Conservation (phyloP, 2,797 vertebrate genomes). For the Apodemus agrarius region DNA sequence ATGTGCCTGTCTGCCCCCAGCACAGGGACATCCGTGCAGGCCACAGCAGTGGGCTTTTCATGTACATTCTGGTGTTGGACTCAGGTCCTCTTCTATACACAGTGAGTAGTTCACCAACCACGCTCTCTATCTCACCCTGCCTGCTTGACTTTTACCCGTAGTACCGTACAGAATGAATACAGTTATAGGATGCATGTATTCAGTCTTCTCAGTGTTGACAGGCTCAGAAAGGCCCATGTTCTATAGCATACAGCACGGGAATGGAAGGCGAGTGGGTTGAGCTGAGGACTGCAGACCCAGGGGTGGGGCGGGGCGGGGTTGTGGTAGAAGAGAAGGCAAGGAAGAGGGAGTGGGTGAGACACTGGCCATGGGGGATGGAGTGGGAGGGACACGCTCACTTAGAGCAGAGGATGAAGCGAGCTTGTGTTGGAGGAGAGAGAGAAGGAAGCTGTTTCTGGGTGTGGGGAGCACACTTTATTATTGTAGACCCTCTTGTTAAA, state of each 20-base stretch:
- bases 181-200: not conserved
- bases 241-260: not conserved
- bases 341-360: not conserved
- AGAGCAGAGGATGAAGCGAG: not conserved
- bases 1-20: not conserved
- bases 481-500: not conserved
- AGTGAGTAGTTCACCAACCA: not conserved
- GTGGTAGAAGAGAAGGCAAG: not conserved
- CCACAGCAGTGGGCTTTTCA: not conserved
- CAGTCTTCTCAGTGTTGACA: not conserved
- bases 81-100: not conserved
- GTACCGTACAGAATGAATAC: not conserved
- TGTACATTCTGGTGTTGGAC: not conserved
- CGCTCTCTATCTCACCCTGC: not conserved
- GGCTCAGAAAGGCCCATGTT: not conserved
- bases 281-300: not conserved
- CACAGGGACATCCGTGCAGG: not conserved
- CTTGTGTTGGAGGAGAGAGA: not conserved
- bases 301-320: not conserved
- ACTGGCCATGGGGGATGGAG: not conserved
- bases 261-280: conserved; percentile 31
- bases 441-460: not conserved
- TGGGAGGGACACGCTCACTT: rapidly evolving
- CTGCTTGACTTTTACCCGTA: not conserved
- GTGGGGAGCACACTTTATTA: not conserved